Evolutionary conservation across 2,113 vertebrate genomes (phyloP).

Genomic region (Microtus ochrogaster): DNA sequence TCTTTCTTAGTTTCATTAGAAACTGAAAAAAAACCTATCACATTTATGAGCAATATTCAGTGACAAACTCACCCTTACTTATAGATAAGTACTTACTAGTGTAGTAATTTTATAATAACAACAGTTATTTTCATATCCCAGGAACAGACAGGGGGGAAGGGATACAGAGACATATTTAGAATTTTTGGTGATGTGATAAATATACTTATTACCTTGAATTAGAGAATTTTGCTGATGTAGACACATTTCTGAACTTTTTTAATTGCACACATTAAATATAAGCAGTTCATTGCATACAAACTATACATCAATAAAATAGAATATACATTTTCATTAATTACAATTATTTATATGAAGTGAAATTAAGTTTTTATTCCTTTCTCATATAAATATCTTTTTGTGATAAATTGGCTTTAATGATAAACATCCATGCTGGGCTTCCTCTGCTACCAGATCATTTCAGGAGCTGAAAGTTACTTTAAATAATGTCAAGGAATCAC

Average conservation of each 20-base stretch:
- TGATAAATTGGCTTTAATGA: not conserved
- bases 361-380: not conserved
- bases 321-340: not conserved
- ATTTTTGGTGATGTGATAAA: not conserved
- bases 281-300: not conserved
- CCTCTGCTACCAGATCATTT: not conserved
- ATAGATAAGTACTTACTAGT: not conserved
- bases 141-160: not conserved
- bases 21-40: not conserved
- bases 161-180: not conserved
- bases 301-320: not conserved
- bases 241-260: not conserved
- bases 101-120: constrained; percentile 4
- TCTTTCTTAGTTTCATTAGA: not conserved
- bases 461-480: not conserved
- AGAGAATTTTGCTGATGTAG: not conserved
- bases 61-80: not conserved
- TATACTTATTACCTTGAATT: not conserved
- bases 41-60: not conserved
- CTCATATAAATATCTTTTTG: not conserved
- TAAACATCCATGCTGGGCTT: not conserved
- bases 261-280: not conserved
- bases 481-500: not conserved
- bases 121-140: not conserved
- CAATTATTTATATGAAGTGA: not conserved